Evolutionary conservation across 64 coral and sea anemone genomes (phyloP), one percentile per base, ranked within the genome.

Genomic region (Platygyra sinensis): DNA sequence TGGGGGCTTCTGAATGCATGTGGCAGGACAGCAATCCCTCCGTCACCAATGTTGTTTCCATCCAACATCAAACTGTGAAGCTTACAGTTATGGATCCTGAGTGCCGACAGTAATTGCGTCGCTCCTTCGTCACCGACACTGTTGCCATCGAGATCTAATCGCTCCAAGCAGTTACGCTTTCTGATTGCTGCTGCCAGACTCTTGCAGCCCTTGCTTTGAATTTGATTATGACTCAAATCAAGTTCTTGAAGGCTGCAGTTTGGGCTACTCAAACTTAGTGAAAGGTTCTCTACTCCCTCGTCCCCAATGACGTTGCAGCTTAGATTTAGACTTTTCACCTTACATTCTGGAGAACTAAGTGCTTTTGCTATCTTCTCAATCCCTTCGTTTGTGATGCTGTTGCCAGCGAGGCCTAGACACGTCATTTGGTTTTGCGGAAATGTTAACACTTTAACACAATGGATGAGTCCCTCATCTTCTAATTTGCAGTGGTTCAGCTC

Each of bases 31-130:
- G 74, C 36, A 12, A 77, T 77, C 14, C 74, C 74, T 49, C 49
- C 74, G 49, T 77, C 74, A 11, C 74, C 33, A 2, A 77, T 77
- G 19, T 77, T 36, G 22, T 77, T 77, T 77, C 14, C 16, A 42
- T 50, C 74, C 20, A 77, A 30, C 16, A 50, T 50, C 74, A 77
- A 77, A 77, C 36, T 77, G 36, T 77, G 74, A 22, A 77, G 74
- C 33, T 77, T 77, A 38, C 39, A 49, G 74, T 49, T 77, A 22
- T 77, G 74, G 20, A 77, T 77, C 74, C 74, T 38, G 74, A 77
- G 31, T 10, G 74, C 33, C n/a, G 74, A 77, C 17, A 77, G 33
- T 50, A 77, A 50, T 46, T 42, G 15, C 22, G 74, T 24, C 19
- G 74, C 36, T 46, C 74, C 74, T 77, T 77, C 74, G 22, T 77